A percentile compares a stretch with the other conserved stretches of the same genome.
Conservation (phyloP, 2,113 vertebrate genomes). For the Lophura nycthemera region DNA sequence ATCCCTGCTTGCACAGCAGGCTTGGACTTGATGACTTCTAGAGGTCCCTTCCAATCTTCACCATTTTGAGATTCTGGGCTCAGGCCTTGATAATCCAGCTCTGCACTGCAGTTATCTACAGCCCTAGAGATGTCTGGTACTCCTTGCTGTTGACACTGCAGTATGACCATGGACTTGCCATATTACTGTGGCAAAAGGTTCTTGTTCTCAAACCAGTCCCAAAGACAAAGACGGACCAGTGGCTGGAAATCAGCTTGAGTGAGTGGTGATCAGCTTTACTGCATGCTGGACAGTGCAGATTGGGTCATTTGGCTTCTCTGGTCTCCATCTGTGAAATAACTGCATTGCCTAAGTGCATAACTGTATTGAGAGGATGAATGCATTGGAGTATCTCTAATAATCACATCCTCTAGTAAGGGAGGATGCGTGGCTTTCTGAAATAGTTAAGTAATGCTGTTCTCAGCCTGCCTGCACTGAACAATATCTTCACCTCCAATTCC, state of each 20-base stretch:
- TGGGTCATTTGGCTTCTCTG: not conserved
- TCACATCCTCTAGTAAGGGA: not conserved
- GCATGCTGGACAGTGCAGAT: not conserved
- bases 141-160: not conserved
- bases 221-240: not conserved
- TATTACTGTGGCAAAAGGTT: not conserved
- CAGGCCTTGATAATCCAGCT: not conserved
- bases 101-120: not conserved
- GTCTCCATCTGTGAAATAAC: not conserved
- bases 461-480: not conserved
- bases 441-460: not conserved
- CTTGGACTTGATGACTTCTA: not conserved
- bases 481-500: not conserved
- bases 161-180: accelerated
- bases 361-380: not conserved
- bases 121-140: not conserved
- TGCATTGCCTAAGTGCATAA: not conserved
- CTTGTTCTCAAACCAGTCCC: not conserved
- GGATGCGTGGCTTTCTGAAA: not conserved
- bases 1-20: not conserved
- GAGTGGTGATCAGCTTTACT: not conserved
- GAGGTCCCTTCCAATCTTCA: not conserved
- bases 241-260: not conserved
- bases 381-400: not conserved
- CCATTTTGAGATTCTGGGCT: not conserved